Evolutionary conservation across 2,797 vertebrate species (phyloP).

Genomic region (Lepus townsendii): DNA sequence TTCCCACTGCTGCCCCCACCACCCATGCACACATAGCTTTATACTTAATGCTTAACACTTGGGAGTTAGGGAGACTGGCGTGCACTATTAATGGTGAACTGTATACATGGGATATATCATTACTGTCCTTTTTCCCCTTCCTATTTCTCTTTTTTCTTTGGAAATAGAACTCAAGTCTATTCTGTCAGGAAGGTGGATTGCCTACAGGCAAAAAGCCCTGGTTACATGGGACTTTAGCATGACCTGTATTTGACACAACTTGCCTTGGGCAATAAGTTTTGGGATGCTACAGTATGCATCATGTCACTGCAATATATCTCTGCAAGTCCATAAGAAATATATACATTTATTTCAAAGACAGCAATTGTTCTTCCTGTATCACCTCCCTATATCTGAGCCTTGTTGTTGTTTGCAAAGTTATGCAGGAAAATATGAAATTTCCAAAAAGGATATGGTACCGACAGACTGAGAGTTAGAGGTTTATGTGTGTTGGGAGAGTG

Average conservation of each 20-base stretch:
- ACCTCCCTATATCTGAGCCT: slow-evolving; percentile 25
- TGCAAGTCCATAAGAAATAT: neutral
- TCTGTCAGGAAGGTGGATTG: slow-evolving; percentile 55
- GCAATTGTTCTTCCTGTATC: neutral
- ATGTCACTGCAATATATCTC: slow-evolving; percentile 14
- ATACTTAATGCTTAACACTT: neutral
- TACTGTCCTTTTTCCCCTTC: neutral
- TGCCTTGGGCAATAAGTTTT: slow-evolving; percentile 65
- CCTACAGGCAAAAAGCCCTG: slow-evolving; percentile 23
- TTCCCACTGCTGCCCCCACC: neutral
- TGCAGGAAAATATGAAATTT: slow-evolving; percentile 31
- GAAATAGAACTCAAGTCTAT: slow-evolving; percentile 30
- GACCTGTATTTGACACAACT: slow-evolving; percentile 79
- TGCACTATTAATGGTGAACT: neutral
- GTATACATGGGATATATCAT: neutral
- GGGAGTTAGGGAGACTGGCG: neutral
- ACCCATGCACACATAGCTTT: accelerated
- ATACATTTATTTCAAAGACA: neutral
- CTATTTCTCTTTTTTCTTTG: neutral
- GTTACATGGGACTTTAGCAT: neutral
- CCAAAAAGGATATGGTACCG: neutral
- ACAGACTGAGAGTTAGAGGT: neutral
- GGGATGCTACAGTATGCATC: neutral
- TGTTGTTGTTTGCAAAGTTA: slow-evolving; percentile 75
- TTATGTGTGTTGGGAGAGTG: neutral